Percentiles rank a stretch among this genome's conserved stretches.
Evolutionary conservation across 2,888 invertebrate species (phyloP).

Genomic region (Baccha elongata): DNA sequence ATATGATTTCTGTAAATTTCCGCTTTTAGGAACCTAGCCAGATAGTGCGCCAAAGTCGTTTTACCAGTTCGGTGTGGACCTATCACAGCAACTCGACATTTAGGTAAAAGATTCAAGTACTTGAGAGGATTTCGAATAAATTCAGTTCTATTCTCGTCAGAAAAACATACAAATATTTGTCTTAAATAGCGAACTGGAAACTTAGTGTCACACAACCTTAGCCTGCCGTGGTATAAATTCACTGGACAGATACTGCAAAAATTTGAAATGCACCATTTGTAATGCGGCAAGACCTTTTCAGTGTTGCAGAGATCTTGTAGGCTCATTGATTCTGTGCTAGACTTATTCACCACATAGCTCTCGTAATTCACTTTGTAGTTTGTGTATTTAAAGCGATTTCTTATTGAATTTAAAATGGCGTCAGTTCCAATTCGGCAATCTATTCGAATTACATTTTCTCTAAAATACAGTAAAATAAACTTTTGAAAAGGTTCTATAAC

Average conservation of each 20-base stretch:
- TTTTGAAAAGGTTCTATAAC: slow-evolving; percentile 27
- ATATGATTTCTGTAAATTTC: slow-evolving; percentile 79
- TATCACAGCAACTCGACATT: slow-evolving; percentile 85
- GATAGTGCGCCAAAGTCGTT: slow-evolving; percentile 83
- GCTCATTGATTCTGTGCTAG: neutral
- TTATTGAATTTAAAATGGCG: slow-evolving; percentile 6
- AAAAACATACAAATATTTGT: slow-evolving; percentile 85
- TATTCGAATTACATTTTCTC: slow-evolving; percentile 40
- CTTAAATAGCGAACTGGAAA: slow-evolving; percentile 85
- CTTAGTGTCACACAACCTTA: slow-evolving; percentile 83
- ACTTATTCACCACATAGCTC: slow-evolving; percentile 1
- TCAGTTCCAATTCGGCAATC: slow-evolving; percentile 36
- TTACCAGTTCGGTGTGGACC: slow-evolving; percentile 86
- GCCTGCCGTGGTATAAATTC: slow-evolving; percentile 84
- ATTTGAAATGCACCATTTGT: slow-evolving; percentile 46
- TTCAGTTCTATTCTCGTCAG: slow-evolving; percentile 83
- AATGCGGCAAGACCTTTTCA: slow-evolving; percentile 23
- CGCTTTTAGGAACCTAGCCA: slow-evolving; percentile 80
- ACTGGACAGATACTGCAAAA: slow-evolving; percentile 84
- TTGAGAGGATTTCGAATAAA: slow-evolving; percentile 86
- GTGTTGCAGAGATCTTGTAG: slow-evolving; percentile 74
- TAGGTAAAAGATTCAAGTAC: slow-evolving; percentile 84
- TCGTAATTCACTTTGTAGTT: slow-evolving; percentile 53
- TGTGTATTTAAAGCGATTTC: slow-evolving; percentile 41
- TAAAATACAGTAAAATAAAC: slow-evolving; percentile 26